A percentile compares a stretch with the other conserved stretches of the same genome.
Evolutionary conservation across 2,797 vertebrate species (phyloP).

Genomic region (Myotis pilosus): DNA sequence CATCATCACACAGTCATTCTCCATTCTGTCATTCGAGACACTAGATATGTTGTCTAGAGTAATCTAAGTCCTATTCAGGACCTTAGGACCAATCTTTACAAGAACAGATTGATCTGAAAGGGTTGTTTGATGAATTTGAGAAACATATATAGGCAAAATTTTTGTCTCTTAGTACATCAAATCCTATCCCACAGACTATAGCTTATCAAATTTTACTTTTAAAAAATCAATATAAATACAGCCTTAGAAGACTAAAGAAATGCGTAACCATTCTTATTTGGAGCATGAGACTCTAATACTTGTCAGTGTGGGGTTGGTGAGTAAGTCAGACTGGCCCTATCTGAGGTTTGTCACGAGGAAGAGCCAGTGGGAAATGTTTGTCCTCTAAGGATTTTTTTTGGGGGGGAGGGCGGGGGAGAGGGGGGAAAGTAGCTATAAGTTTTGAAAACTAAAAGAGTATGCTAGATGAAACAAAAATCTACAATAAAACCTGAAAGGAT

Average conservation of each 20-base stretch:
- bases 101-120: neutral
- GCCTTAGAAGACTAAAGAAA: neutral
- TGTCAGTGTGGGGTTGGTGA: neutral
- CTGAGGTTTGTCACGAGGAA: neutral
- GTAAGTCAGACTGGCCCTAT: neutral
- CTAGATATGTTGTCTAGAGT: neutral
- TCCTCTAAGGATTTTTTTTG: neutral
- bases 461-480: neutral
- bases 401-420: too few species aligned
- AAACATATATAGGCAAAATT: neutral
- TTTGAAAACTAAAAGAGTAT: neutral
- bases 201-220: neutral
- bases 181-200: neutral
- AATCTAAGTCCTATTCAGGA: neutral
- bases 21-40: neutral
- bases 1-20: neutral
- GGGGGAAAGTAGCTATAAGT: neutral
- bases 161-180: neutral
- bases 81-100: neutral
- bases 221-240: neutral
- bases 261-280: neutral
- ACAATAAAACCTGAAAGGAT: neutral
- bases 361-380: neutral
- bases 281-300: neutral
- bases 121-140: neutral